Evolutionary conservation across 92 coral and sea anemone species (phyloP).

Genomic region (Epizoanthus illoricatus): DNA sequence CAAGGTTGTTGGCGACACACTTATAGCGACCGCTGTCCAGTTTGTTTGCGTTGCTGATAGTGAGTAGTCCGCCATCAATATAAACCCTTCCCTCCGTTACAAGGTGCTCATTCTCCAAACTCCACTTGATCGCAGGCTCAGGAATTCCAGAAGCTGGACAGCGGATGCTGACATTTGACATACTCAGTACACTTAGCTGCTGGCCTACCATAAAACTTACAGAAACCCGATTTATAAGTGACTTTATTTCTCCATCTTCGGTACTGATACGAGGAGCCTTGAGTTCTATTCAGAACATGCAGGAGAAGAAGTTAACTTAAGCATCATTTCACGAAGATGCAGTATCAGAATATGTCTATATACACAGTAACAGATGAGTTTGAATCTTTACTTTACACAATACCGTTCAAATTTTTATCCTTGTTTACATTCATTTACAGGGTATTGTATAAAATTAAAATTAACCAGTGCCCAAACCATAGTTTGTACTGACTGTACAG

Average conservation of each 20-base stretch:
- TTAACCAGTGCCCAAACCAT: too few species aligned
- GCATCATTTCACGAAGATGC: background rate
- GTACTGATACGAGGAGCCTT: constrained; percentile 73
- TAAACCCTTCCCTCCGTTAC: constrained; percentile 38
- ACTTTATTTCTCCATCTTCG: constrained; percentile 56
- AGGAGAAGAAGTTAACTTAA: background rate
- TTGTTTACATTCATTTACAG: too few species aligned
- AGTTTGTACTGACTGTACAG: too few species aligned
- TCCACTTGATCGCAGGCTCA: constrained; percentile 80
- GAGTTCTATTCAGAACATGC: constrained; percentile 52
- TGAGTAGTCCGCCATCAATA: constrained; percentile 35
- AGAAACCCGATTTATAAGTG: constrained; percentile 56
- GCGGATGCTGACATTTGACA: constrained; percentile 69
- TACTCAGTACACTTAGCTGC: constrained; percentile 61
- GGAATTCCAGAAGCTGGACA: constrained; percentile 88
- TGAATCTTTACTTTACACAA: too few species aligned
- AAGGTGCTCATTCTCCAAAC: constrained; percentile 47
- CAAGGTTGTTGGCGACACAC: constrained; percentile 64
- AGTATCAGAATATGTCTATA: too few species aligned
- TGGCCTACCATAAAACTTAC: constrained; percentile 67
- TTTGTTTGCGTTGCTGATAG: constrained; percentile 32
- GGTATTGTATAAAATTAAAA: too few species aligned
- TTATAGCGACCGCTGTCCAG: constrained; percentile 62
- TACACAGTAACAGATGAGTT: too few species aligned
- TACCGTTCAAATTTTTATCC: too few species aligned